Base-by-base conservation (phyloP, 2,113 vertebrate species). In the Calonectris borealis region DNA sequence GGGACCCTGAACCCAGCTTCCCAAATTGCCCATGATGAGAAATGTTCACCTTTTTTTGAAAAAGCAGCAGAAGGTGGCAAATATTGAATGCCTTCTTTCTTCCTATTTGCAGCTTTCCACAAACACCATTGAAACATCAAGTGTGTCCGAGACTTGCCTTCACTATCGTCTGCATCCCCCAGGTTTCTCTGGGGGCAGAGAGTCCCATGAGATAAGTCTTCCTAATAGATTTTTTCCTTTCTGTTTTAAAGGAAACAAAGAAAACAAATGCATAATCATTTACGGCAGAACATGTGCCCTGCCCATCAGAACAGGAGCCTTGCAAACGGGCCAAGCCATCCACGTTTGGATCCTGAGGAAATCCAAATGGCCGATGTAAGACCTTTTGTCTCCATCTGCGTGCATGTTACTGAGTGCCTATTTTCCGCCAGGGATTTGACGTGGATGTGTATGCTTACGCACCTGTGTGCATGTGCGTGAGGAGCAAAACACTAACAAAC, bases 311-410 rank as follows among this genome's bases (percentile, higher is more conserved):
- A 99, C 97, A 98, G 99, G 79, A 99, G 97, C 97, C 97, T 99
- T 86, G 98, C 99, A 2, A 99, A 99, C 0, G 99, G 99, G 96
- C 99, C 99, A 86, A 99, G 99, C 98, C 99, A 99, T 96, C 99
- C 99, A 21, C 99, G 99, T 88, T 98, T 99, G 57, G 99, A 99
- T 96, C 99, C 99, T 3, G 99, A 99, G 96, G 99, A 99, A 97
- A 99, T 99, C 97, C 99, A 99, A 78, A 99, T 99, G 99, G 99
- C 98, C 55, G 99, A 99, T 60, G 99, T 99, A 98, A 98, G 99
- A 83, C 34, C 20, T 36, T 85, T 68, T 71, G 78, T 79, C 57
- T 93, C 61, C 76, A 5, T 42, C 75, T 84, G 51, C 24, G 49
- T 84, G 57, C 38, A 11, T 48, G 49, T 52, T 68, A 1, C 68